A percentile compares a stretch with the other conserved stretches of the same genome.
Evolutionary conservation across 2,888 invertebrate species (phyloP).

Genomic region (Papilio elwesi): DNA sequence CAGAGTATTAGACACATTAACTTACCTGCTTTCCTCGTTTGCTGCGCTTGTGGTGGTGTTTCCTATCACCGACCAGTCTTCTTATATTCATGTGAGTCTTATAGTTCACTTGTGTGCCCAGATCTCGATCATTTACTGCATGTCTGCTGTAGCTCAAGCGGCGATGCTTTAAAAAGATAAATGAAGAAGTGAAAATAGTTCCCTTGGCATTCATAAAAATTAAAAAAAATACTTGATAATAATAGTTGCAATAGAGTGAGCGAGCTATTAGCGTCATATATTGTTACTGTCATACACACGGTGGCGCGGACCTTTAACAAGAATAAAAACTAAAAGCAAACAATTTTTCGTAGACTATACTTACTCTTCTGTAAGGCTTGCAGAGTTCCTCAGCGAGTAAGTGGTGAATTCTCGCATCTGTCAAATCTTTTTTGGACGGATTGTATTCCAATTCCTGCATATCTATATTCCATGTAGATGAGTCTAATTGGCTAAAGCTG

Average conservation of each 20-base stretch:
- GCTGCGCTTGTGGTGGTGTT: slow-evolving; percentile 92
- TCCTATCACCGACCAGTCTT: slow-evolving; percentile 93
- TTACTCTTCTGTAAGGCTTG: slow-evolving; percentile 93
- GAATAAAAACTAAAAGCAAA: too few relatives aligned
- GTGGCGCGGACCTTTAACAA: too few relatives aligned
- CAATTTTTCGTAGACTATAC: slow-evolving; percentile 52
- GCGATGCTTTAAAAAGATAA: slow-evolving; percentile 86
- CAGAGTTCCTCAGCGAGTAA: slow-evolving; percentile 94
- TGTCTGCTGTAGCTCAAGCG: slow-evolving; percentile 95
- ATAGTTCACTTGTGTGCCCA: slow-evolving; percentile 94
- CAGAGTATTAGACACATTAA: not conserved
- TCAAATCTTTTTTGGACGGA: slow-evolving; percentile 95
- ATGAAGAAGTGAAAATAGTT: not conserved
- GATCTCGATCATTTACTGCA: slow-evolving; percentile 94
- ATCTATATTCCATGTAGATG: slow-evolving; percentile 95
- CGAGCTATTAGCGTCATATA: too few relatives aligned
- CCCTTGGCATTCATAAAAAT: not conserved
- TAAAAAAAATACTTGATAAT: too few relatives aligned
- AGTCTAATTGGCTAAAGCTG: slow-evolving; percentile 93
- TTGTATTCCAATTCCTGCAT: slow-evolving; percentile 97
- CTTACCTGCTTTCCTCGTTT: slow-evolving; percentile 92
- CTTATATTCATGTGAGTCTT: slow-evolving; percentile 96
- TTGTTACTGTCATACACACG: too few relatives aligned
- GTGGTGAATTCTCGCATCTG: slow-evolving; percentile 97
- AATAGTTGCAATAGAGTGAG: too few relatives aligned